Percentiles rank a stretch among this genome's conserved stretches.
phyloP scores from a whole-genome alignment of 1,140 invertebrate species.

The Neodiprion virginianus region DNA sequence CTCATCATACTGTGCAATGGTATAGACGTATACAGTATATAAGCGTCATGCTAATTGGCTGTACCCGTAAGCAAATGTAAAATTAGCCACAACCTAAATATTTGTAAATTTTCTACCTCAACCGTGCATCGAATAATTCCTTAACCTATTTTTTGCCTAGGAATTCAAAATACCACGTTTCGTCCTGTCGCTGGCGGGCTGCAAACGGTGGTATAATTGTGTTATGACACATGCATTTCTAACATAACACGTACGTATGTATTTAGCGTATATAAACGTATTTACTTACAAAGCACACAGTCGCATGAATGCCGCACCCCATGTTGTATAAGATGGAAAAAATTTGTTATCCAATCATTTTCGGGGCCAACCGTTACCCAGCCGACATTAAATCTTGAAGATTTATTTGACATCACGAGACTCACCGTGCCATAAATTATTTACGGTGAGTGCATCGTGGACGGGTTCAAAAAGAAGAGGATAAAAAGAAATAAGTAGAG shows the following conservation, averaged over 20 bases:
- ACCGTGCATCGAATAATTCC: neutral
- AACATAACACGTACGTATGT: too few species aligned
- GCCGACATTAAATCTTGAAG: neutral
- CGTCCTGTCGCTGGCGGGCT: neutral
- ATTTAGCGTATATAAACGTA: too few species aligned
- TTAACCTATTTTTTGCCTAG: neutral
- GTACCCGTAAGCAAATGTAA: neutral
- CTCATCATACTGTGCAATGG: neutral
- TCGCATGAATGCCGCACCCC: too few species aligned
- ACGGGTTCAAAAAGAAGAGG: neutral
- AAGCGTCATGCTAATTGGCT: constrained; percentile 3
- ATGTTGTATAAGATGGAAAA: too few species aligned
- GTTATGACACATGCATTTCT: too few species aligned
- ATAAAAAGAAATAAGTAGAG: too few species aligned
- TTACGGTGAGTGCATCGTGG: neutral
- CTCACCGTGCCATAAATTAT: neutral
- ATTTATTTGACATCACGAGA: neutral
- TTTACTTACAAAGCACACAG: too few species aligned
- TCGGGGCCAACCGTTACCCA: neutral
- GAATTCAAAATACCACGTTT: neutral
- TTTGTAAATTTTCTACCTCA: neutral
- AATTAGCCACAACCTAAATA: neutral
- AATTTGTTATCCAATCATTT: too few species aligned
- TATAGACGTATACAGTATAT: neutral
- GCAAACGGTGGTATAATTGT: neutral